Evolutionary conservation across 2,888 invertebrate species (phyloP).

Genomic region (Meghimatium bilineatum): DNA sequence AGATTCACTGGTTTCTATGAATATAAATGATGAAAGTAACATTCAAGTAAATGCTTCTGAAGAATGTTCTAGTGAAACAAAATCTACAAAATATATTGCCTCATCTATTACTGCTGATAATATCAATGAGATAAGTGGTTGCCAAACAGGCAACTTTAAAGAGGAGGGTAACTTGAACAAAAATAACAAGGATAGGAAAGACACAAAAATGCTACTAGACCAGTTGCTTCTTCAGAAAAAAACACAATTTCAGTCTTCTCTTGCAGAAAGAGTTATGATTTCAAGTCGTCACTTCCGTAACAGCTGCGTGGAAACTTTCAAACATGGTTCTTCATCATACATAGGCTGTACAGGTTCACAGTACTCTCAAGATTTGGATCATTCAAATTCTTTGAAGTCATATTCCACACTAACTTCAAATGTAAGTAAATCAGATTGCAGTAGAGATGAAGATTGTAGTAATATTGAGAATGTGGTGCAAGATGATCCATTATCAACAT

Average conservation of each 20-base stretch:
- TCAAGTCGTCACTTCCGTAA: slow-evolving; percentile 20
- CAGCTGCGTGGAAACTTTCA: not conserved
- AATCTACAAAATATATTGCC: not conserved
- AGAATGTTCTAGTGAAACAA: not conserved
- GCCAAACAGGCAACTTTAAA: not conserved
- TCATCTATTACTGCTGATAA: not conserved
- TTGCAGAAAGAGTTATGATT: not conserved
- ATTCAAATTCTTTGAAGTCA: too few relatives aligned
- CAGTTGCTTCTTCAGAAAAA: slow-evolving; percentile 9
- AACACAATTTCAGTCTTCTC: not conserved
- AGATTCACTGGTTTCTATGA: not conserved
- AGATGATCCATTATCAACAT: not conserved
- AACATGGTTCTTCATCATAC: not conserved
- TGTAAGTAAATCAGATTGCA: not conserved
- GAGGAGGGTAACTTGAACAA: not conserved
- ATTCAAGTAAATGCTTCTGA: not conserved
- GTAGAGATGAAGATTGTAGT: not conserved
- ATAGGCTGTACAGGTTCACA: not conserved
- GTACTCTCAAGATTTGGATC: not conserved
- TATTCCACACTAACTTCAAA: not conserved
- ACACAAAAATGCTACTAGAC: not conserved
- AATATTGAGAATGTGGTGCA: not conserved
- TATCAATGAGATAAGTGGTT: not conserved
- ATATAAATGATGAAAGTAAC: not conserved
- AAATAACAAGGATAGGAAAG: not conserved